A percentile compares a stretch with the other conserved stretches of the same genome.
These are phyloP conservation scores for Gambusia affinis DNA, from an alignment of 2,113 vertebrate species.

Conservation along the genomic window DNA sequence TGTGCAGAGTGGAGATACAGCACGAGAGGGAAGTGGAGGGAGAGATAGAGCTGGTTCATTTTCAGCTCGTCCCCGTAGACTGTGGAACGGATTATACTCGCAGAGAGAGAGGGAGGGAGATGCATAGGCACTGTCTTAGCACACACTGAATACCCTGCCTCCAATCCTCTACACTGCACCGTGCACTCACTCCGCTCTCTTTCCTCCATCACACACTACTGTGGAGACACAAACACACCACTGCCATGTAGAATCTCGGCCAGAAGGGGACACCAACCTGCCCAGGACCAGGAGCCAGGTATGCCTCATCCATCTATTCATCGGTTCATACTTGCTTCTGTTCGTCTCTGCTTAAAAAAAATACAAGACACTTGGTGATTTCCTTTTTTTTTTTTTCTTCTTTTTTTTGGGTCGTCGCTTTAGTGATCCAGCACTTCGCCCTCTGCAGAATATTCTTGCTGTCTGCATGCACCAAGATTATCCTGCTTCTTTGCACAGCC, in stretches of 20 bases:
- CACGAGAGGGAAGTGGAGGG: constrained; percentile 58
- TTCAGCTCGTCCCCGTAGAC: constrained; percentile 73
- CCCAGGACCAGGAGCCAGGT: constrained; percentile 70
- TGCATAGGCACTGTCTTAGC: constrained; percentile 58
- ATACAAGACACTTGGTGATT: constrained; percentile 33
- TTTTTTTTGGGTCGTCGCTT: constrained; percentile 18
- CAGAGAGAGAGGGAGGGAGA: constrained; percentile 24
- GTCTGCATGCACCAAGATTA: constrained; percentile 71
- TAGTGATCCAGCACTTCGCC: constrained; percentile 39
- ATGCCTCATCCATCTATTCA: constrained; percentile 44
- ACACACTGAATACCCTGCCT: constrained; percentile 60
- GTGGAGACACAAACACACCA: constrained; percentile 45
- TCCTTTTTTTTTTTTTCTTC: constrained; percentile 6
- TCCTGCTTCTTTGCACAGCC: constrained; percentile 66
- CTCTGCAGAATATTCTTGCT: constrained; percentile 58
- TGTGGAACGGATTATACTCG: constrained; percentile 71
- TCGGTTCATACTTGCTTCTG: constrained; percentile 6
- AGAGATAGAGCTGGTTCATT: constrained; percentile 69
- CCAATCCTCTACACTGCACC: constrained; percentile 66
- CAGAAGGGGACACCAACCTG: constrained; percentile 55
- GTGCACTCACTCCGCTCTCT: constrained; percentile 54
- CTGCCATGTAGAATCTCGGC: constrained; percentile 64
- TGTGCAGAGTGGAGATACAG: constrained; percentile 72
- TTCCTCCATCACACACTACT: constrained; percentile 33
- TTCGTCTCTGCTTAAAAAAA: constrained; percentile 18